These are phyloP conservation scores for Corvus moneduloides DNA, from an alignment of 2,113 vertebrate species.

Conservation along the genomic window DNA sequence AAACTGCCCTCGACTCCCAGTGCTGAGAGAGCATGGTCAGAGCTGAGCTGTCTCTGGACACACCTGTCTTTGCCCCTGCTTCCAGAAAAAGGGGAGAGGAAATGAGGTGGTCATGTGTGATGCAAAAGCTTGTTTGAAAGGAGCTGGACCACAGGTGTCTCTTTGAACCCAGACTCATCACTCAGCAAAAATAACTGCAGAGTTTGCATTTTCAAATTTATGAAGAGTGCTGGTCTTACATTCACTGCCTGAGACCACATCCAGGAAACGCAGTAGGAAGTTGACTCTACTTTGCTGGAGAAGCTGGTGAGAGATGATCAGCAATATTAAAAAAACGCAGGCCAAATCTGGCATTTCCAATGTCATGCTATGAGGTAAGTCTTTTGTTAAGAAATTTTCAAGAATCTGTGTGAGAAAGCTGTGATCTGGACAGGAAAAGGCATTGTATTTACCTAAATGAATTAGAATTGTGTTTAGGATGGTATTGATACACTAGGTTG, in stretches of 20 bases:
- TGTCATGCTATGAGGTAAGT: neutral
- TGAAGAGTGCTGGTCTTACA: neutral
- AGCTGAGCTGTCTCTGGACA: neutral
- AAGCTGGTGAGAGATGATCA: neutral
- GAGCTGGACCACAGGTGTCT: neutral
- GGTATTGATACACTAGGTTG: neutral
- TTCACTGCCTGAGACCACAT: neutral
- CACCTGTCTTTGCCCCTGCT: neutral
- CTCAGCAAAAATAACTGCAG: neutral
- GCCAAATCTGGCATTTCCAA: neutral
- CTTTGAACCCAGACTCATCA: neutral
- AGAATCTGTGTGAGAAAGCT: neutral
- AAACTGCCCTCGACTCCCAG: neutral
- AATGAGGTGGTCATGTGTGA: neutral
- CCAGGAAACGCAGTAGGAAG: neutral
- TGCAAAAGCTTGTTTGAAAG: neutral
- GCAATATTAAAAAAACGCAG: rapidly evolving
- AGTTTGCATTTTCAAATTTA: neutral
- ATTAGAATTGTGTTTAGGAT: neutral
- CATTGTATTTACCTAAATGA: neutral
- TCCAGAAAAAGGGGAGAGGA: neutral
- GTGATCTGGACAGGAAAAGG: neutral
- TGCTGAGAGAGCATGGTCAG: neutral
- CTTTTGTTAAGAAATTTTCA: neutral
- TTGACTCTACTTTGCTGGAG: neutral